phyloP scores from a whole-genome alignment of 23 tunicate genomes.

The Phallusia fumigata region DNA sequence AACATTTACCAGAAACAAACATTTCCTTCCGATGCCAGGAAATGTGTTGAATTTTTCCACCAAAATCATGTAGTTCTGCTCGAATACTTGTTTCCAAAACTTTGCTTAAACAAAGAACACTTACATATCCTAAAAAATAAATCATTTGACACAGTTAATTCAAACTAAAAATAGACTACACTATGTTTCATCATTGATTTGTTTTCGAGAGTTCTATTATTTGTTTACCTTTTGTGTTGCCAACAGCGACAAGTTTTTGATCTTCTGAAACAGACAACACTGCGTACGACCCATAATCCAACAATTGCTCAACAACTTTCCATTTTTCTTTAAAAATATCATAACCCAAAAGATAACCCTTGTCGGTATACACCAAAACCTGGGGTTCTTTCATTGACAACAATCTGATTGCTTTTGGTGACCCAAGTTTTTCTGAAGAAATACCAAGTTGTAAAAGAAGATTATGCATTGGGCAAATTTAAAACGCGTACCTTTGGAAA shows the following conservation, averaged over 20 bases:
- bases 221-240: slow-evolving; percentile 98
- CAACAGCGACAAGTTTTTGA: slow-evolving; percentile 52
- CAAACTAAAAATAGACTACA: no score
- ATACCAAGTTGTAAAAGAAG: background rate
- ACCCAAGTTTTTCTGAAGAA: slow-evolving; percentile 24
- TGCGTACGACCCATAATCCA: slow-evolving; percentile 50
- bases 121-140: slow-evolving; percentile 28
- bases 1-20: slow-evolving; percentile 60
- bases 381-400: slow-evolving; percentile 11
- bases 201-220: no score
- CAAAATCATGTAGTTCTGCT: slow-evolving; percentile 12
- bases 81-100: background rate
- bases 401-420: slow-evolving; percentile 30
- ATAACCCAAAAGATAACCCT: slow-evolving; percentile 44
- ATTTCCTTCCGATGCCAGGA: slow-evolving; percentile 47
- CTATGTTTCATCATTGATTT: no score
- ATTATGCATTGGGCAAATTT: no score
- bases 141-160: no score
- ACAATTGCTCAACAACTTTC: slow-evolving; percentile 35
- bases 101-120: background rate
- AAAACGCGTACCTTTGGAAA: background rate
- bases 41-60: slow-evolving; percentile 47
- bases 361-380: slow-evolving; percentile 61
- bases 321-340: slow-evolving; percentile 19
- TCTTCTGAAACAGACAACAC: slow-evolving; percentile 20